Base-by-base conservation (phyloP, 2,797 vertebrate genomes). In the Rhabdomys pumilio region DNA sequence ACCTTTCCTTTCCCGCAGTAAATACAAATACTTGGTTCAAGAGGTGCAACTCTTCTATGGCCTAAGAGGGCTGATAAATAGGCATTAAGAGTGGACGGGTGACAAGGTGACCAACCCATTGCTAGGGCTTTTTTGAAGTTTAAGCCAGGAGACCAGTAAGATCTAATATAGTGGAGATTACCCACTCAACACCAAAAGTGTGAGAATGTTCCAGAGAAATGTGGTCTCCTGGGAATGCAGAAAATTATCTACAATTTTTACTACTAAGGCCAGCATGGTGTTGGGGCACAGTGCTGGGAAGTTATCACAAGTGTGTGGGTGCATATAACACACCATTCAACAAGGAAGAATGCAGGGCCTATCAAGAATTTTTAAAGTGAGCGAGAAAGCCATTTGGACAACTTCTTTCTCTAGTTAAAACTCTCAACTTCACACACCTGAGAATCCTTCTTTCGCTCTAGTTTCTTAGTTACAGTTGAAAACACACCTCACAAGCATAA, bases 1-100 rank as follows among this genome's bases (percentile, higher is more conserved):
- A 98, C 98, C 98, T 97, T 98, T 98, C 98, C 98, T 97, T 98
- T 98, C 98, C 98, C 98, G 98, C 95, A 97, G 98, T 98, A 97
- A 98, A 98, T 97, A 98, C 98, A 98, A 98, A 98, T 98, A 97
- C 76, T 97, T 97, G 89, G 96, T 97, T 98, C 91, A 94, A 97
- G 96, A 97, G 97, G 97, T 97, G 89, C 79, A 93, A 93, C 89
- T 89, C 84, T 91, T 69, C 19, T 73, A 67, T 19, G 90, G 83
- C 90, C 75, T 92, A 90, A 80, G 41, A 90, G 79, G 65, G 61
- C 34, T 90, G 92, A 96, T 96, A 91, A 98, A 90, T 2, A 81
- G 93, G 76, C 79, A 80, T 76, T 88, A 91, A 90, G 44, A 76
- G 91, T 91, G 89, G 55, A 47, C 85, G 57, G 82, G 84, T 4